Evolutionary conservation across 2,113 vertebrate species (phyloP), one percentile per base, ranked within the genome.

Genomic region (Tinamus guttatus): DNA sequence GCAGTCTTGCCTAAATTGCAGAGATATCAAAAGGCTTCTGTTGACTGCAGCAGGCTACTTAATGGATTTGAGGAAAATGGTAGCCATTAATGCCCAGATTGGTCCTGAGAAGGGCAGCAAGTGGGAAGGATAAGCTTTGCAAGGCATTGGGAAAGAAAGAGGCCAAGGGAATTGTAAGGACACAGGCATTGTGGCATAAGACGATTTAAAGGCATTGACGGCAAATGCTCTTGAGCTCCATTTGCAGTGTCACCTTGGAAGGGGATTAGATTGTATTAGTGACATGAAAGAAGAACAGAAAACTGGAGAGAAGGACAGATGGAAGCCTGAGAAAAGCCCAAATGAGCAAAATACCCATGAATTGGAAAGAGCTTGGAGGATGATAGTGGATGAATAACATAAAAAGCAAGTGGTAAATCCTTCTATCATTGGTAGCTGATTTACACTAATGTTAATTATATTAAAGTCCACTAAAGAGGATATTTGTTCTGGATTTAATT

Each of bases 171-270:
- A 81, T 69, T 2, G 0, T 68, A 68, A 76, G 90, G 34, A 32
- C 19, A 49, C 16, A 84, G 34, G 43, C 62, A 65, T 52, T 0
- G 0, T 41, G 74, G 28, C 10, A 17, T n/a, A 68, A 74, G 16
- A 16, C 51, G 82, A 64, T 93, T 92, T 81, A 69, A 89, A 82
- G 54, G 27, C 40, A 74, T 30, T 75, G 54, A 71, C 64, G 60
- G 60, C 63, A 71, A 93, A 92, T 65, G 40, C 47, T 58, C 36
- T 65, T 64, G 51, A 74, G 71, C 47, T 93, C 87, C 34, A 49
- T 89, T 93, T 94, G 59, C 32, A 8, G 83, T 75, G 92, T 94
- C 90, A 94, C 90, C 88, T 96, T 94, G 92, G 82, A 95, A 85
- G 12, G 68, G 78, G 71, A 94, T 91, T 96, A 84, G 70, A 67